Evolutionary conservation across 2,797 vertebrate species (phyloP).

Genomic region (Pseudochirops cupreus): DNA sequence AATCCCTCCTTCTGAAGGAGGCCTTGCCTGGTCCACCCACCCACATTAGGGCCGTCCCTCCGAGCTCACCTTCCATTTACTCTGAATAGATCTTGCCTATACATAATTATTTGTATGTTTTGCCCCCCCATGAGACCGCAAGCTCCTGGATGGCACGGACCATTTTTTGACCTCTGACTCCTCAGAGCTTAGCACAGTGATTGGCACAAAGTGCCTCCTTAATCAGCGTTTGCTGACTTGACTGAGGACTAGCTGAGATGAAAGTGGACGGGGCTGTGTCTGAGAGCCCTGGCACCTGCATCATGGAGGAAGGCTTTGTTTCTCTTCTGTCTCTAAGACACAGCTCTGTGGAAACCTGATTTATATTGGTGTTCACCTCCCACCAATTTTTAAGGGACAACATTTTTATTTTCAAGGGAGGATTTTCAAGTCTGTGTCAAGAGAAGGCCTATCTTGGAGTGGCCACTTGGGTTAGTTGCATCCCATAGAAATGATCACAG

Average conservation of each 20-base stretch:
- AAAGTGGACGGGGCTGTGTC: neutral
- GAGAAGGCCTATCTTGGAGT: neutral
- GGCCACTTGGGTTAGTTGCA: conserved; percentile 1
- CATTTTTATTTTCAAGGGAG: neutral
- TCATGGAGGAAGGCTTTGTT: too few relatives aligned
- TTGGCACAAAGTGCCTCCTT: neutral
- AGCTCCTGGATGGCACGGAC: neutral
- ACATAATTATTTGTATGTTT: neutral
- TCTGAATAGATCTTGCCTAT: neutral
- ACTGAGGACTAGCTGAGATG: neutral
- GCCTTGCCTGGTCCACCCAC: neutral
- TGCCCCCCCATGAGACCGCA: neutral
- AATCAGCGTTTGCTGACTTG: neutral
- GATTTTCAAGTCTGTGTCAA: neutral
- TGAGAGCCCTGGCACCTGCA: neutral
- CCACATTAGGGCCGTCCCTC: neutral
- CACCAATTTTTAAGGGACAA: fast-evolving
- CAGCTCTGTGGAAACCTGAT: neutral
- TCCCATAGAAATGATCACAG: neutral
- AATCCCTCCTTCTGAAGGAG: too few relatives aligned
- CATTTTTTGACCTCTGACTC: neutral
- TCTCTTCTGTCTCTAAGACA: neutral
- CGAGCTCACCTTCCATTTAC: neutral
- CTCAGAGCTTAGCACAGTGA: neutral
- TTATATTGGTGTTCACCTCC: neutral